Conservation (phyloP, 1,140 invertebrate species). For the Potamilus streckersoni region DNA sequence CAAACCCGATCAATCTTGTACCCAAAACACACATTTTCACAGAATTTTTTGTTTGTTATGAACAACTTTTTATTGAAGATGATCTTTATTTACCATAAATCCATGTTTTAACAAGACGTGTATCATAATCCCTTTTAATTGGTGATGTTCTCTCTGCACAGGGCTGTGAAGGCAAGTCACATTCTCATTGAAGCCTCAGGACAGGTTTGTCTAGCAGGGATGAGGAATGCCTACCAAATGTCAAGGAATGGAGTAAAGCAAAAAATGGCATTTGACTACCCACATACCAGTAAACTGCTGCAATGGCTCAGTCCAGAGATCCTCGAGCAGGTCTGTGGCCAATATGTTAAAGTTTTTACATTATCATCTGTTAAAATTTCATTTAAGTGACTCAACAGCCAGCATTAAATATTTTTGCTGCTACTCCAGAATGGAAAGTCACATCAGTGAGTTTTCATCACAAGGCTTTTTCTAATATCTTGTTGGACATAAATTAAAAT, state of each 20-base stretch:
- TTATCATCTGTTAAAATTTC: no score
- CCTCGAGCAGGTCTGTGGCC: slow-evolving; percentile 79
- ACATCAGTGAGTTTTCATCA: no score
- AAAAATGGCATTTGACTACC: slow-evolving; percentile 79
- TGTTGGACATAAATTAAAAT: no score
- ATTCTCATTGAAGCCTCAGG: slow-evolving; percentile 81
- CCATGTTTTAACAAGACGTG: not conserved
- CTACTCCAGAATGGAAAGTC: no score
- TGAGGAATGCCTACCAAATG: slow-evolving; percentile 81
- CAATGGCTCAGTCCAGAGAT: slow-evolving; percentile 93
- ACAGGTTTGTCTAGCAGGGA: slow-evolving; percentile 78
- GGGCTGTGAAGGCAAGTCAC: slow-evolving; percentile 85
- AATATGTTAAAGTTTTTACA: not conserved
- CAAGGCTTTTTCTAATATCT: no score
- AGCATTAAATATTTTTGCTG: no score
- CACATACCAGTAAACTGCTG: slow-evolving; percentile 78
- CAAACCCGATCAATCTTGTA: no score
- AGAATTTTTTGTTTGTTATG: no score
- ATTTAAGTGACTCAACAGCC: no score
- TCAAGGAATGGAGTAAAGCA: slow-evolving; percentile 79
- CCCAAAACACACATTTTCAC: no score
- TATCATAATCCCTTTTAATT: not conserved
- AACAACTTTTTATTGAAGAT: no score
- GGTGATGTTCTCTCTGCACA: slow-evolving; percentile 63
- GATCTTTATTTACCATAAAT: no score